Percentiles rank a stretch among this genome's conserved stretches.
Evolutionary conservation across 1,140 invertebrate genomes (phyloP).

Genomic region (Drosophila ohnishii): DNA sequence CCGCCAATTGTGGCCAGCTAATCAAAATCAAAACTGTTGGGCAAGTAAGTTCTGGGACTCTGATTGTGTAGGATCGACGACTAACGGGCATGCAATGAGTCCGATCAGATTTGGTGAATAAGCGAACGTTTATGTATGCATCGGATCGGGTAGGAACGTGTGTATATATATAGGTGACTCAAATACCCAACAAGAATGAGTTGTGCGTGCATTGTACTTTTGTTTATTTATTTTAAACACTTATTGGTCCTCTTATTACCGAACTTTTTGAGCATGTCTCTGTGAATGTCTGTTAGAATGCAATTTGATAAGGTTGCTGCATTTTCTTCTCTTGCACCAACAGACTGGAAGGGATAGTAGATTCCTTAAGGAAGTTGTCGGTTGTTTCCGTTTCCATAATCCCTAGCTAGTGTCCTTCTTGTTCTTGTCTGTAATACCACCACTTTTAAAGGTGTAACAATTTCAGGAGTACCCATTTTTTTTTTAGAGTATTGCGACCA

Average conservation of each 20-base stretch:
- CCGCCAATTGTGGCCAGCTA: constrained; percentile 17
- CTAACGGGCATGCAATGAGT: constrained; percentile 4
- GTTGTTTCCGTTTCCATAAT: constrained; percentile 14
- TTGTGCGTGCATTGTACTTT: constrained; percentile 18
- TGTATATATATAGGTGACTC: constrained; percentile 14
- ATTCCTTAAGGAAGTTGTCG: constrained; percentile 23
- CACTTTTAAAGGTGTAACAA: too few relatives aligned
- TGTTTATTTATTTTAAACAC: constrained; percentile 9
- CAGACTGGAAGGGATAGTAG: background rate
- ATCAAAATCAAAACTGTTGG: constrained; percentile 22
- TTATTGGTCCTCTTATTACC: background rate
- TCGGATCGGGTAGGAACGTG: background rate
- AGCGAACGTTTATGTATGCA: constrained; percentile 17
- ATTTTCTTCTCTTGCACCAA: background rate
- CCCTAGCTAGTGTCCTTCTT: constrained; percentile 11
- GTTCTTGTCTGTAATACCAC: constrained; percentile 1
- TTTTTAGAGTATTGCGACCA: too few relatives aligned
- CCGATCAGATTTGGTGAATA: constrained; percentile 5
- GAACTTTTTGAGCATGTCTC: background rate
- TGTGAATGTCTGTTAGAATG: constrained; percentile 3
- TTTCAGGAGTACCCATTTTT: too few relatives aligned
- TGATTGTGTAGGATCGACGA: constrained; percentile 3
- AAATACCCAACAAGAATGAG: constrained; percentile 8
- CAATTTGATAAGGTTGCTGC: background rate
- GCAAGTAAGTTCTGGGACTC: background rate